Percentiles rank a stretch among this genome's conserved stretches.
These are phyloP conservation scores for Agriopis aurantiaria DNA, from an alignment of 2,888 invertebrate species.

Conservation along the genomic window DNA sequence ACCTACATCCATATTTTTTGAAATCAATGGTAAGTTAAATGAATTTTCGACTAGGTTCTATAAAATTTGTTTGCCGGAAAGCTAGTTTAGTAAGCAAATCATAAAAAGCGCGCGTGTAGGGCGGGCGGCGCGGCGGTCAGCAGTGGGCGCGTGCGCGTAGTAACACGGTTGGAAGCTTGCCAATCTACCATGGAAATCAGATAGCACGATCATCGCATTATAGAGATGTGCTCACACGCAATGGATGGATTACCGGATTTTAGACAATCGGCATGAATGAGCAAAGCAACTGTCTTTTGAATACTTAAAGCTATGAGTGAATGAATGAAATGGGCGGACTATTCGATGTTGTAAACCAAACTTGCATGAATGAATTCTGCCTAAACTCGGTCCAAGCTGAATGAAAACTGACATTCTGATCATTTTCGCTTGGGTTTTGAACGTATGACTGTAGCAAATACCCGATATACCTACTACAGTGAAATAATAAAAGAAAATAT, in stretches of 20 bases:
- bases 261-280: slow-evolving; percentile 34
- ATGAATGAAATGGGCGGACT: not conserved
- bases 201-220: slow-evolving; percentile 46
- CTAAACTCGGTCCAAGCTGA: too few species aligned
- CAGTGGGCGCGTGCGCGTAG: slow-evolving; percentile 53
- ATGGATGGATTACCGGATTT: slow-evolving; percentile 31
- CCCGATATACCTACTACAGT: too few species aligned
- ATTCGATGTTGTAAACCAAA: not conserved
- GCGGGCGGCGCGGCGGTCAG: slow-evolving; percentile 6
- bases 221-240: slow-evolving; percentile 38
- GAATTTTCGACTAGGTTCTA: not conserved
- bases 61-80: not conserved
- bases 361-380: not conserved
- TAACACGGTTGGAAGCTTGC: slow-evolving; percentile 72
- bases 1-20: too few species aligned
- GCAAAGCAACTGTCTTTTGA: slow-evolving; percentile 7
- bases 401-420: too few species aligned
- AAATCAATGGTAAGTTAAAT: not conserved
- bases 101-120: slow-evolving; percentile 31
- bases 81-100: slow-evolving; percentile 16
- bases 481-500: too few species aligned
- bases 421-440: too few species aligned
- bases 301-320: not conserved
- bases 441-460: too few species aligned
- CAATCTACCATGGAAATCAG: slow-evolving; percentile 71